Base-by-base conservation (phyloP, 1,140 invertebrate genomes). In the Tetraneura akinire region DNA sequence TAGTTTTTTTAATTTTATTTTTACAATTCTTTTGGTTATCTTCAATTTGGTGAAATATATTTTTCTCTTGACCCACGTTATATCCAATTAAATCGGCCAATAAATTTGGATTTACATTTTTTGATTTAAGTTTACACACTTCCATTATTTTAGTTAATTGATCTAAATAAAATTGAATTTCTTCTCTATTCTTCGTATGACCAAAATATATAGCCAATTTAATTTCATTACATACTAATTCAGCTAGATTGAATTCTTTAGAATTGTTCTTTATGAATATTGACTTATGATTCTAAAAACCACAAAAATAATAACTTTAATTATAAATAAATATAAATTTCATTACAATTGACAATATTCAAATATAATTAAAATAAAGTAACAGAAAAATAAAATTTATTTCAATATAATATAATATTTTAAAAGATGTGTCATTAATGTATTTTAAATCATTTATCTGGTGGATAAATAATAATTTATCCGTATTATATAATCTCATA, bases 61-160 rank as follows among this genome's bases (percentile, higher is more conserved):
- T 47, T 37, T 37, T 64, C n/a, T 16, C 47, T 47, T 16, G n/a
- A n/a, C n/a, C n/a, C n/a, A n/a, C n/a, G n/a, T 68, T 16, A 23
- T 21, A 16, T 16, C 13, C 42, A 21, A 16, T 23, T 26, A 68
- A 23, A 23, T 68, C 64, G 47, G 3, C 3, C 21, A 23, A 23
- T 9, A 68, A 16, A 16, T 0, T 42, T 4, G 71, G 71, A 18
- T 74, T 45, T 8, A 21, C 29, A 57, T 55, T 21, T 74, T 74
- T 53, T 1, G 71, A 42, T 42, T 57, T 74, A 0, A 74, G 14
- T 57, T 42, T 14, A 57, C 71, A 74, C 1, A 74, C 51, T 21
- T 74, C 71, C 26, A 74, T 74, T n/a, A 74, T 74, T n/a, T 53
- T 74, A 23, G 71, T 74, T 23, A 74, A 74, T 11, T 74, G 71